Conservation (phyloP, 2,797 vertebrate species). For the Anabas testudineus region DNA sequence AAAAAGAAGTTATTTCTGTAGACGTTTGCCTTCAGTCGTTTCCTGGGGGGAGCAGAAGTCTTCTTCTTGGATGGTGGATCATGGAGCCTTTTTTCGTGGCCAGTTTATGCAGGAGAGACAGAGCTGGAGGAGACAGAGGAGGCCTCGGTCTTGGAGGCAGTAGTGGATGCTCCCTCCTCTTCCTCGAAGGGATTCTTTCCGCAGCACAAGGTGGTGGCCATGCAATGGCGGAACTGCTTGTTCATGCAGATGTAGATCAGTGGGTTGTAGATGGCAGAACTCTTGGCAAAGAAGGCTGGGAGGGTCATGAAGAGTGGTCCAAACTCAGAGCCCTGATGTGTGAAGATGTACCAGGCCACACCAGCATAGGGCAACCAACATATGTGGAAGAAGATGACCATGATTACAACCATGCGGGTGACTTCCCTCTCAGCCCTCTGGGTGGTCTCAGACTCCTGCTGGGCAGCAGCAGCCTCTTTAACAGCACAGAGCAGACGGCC, state of each 20-base stretch:
- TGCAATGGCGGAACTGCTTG: constrained; percentile 99
- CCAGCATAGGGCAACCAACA: constrained; percentile 93
- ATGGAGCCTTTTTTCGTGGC: constrained; percentile 29
- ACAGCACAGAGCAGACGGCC: constrained; percentile 96
- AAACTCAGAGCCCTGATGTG: constrained; percentile 91
- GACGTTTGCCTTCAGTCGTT: constrained; percentile 83
- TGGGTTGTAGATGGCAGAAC: constrained; percentile 92
- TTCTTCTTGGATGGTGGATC: constrained; percentile 71
- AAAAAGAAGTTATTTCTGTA: constrained; percentile 82
- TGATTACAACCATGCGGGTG: constrained; percentile 96
- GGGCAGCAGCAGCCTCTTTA: constrained; percentile 96
- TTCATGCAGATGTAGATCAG: constrained; percentile 97
- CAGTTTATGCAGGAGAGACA: constrained; percentile 93
- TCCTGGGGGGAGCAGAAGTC: constrained; percentile 78
- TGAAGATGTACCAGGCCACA: constrained; percentile 93
- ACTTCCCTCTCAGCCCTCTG: constrained; percentile 98
- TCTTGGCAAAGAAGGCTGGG: constrained; percentile 97
- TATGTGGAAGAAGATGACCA: constrained; percentile 91
- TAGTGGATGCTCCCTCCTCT: constrained; percentile 89
- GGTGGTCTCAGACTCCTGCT: constrained; percentile 98
- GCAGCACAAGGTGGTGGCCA: constrained; percentile 97
- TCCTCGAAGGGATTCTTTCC: constrained; percentile 96
- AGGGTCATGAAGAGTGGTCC: constrained; percentile 96
- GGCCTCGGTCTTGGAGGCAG: constrained; percentile 93
- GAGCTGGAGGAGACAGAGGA: constrained; percentile 94